Evolutionary conservation across 2,888 invertebrate genomes (phyloP).

Genomic region (Apocheima hispidaria): DNA sequence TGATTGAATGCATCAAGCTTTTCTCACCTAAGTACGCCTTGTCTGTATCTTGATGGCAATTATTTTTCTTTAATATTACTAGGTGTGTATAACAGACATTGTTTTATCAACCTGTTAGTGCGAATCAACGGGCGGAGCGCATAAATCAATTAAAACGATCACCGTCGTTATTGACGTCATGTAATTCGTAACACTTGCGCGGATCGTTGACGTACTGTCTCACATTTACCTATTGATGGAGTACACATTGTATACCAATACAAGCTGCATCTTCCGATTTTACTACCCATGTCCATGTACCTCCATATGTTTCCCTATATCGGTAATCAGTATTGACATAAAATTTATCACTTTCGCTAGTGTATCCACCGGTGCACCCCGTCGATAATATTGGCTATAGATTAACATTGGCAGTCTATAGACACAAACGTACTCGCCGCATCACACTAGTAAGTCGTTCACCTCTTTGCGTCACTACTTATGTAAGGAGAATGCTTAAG

Average conservation of each 20-base stretch:
- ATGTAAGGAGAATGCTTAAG: conserved; percentile 37
- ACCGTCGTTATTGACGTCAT: conserved; percentile 42
- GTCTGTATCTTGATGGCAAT: too few species aligned
- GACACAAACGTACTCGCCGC: conserved; percentile 8
- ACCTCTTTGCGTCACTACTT: conserved; percentile 39
- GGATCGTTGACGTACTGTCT: conserved; percentile 33
- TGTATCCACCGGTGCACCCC: not conserved
- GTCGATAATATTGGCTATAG: not conserved
- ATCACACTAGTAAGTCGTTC: conserved; percentile 37
- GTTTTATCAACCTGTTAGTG: conserved; percentile 9
- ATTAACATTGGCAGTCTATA: conserved; percentile 9
- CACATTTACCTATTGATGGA: conserved; percentile 13
- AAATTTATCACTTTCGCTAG: not conserved
- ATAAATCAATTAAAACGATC: conserved; percentile 38
- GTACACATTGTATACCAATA: too few species aligned
- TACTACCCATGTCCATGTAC: too few species aligned
- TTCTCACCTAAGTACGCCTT: too few species aligned
- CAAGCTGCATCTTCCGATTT: too few species aligned
- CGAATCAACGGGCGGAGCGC: conserved; percentile 12
- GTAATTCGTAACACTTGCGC: conserved; percentile 43
- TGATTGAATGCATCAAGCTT: too few species aligned
- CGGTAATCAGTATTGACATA: not conserved
- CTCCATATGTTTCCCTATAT: not conserved
- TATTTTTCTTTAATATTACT: not conserved
- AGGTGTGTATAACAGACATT: conserved; percentile 3